Conservation (phyloP, 2,888 invertebrate species). For the Rhagonycha fulva region DNA sequence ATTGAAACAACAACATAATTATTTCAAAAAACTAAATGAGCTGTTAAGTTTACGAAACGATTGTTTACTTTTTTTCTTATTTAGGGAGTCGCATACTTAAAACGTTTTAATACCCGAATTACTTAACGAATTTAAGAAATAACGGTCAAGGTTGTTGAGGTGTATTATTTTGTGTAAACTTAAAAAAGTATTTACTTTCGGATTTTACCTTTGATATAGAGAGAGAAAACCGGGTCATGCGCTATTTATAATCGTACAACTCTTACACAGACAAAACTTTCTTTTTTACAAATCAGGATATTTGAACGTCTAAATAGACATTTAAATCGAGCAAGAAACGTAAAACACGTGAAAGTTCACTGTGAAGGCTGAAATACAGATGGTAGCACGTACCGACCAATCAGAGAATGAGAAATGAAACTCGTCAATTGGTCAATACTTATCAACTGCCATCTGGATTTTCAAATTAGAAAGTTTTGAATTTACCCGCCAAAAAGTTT, state of each 20-base stretch:
- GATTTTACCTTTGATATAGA: slow-evolving; percentile 27
- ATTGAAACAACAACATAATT: not conserved
- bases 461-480: too few species aligned
- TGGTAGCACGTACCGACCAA: not conserved
- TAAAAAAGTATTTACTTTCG: slow-evolving; percentile 32
- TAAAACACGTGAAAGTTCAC: too few species aligned
- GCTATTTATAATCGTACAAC: slow-evolving; percentile 35
- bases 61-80: not conserved
- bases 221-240: slow-evolving; percentile 36
- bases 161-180: slow-evolving; percentile 9
- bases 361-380: too few species aligned
- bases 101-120: not conserved
- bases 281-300: slow-evolving; percentile 18
- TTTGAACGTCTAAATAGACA: slow-evolving; percentile 1
- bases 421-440: not conserved
- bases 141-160: not conserved
- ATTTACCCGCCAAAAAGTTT: too few species aligned
- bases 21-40: not conserved
- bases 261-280: slow-evolving; percentile 13
- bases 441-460: not conserved
- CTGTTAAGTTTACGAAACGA: not conserved
- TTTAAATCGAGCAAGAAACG: not conserved
- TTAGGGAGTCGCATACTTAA: not conserved
- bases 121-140: not conserved
- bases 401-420: not conserved